phyloP scores from a whole-genome alignment of 2,888 invertebrate genomes.

The Sminthurides aquaticus region DNA sequence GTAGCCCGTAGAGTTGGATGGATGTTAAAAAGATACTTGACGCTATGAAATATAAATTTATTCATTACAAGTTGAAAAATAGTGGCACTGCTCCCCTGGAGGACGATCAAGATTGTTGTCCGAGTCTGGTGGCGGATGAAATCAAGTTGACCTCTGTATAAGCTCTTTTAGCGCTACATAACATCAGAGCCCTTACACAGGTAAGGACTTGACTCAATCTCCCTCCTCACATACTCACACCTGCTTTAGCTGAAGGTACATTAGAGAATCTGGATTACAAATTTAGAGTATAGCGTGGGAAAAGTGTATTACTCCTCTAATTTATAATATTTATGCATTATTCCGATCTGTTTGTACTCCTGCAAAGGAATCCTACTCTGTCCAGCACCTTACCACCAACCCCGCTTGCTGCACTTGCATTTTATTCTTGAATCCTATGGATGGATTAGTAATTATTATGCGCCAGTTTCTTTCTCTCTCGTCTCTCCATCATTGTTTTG shows the following conservation, averaged over 20 bases:
- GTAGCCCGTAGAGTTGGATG: neutral
- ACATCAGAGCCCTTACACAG: too few relatives aligned
- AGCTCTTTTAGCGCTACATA: too few relatives aligned
- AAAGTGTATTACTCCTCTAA: slow-evolving; percentile 14
- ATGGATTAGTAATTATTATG: neutral
- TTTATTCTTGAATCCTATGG: neutral
- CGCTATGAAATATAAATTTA: neutral
- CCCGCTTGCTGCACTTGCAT: neutral
- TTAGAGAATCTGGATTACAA: neutral
- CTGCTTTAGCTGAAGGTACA: too few relatives aligned
- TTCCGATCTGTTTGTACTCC: slow-evolving; percentile 4
- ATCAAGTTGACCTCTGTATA: neutral
- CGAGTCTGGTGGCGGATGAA: neutral
- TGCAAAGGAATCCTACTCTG: too few relatives aligned
- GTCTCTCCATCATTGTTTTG: neutral
- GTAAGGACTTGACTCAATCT: too few relatives aligned
- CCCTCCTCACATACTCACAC: too few relatives aligned
- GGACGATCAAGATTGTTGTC: neutral
- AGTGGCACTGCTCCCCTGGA: neutral
- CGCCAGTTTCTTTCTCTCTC: neutral
- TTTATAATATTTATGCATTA: slow-evolving; percentile 21
- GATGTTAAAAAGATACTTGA: neutral
- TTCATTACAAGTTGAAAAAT: neutral
- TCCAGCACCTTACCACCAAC: neutral
- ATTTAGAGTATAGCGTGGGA: slow-evolving; percentile 18